phyloP scores from a whole-genome alignment of 2,888 invertebrate genomes.

The Oligia strigilis region DNA sequence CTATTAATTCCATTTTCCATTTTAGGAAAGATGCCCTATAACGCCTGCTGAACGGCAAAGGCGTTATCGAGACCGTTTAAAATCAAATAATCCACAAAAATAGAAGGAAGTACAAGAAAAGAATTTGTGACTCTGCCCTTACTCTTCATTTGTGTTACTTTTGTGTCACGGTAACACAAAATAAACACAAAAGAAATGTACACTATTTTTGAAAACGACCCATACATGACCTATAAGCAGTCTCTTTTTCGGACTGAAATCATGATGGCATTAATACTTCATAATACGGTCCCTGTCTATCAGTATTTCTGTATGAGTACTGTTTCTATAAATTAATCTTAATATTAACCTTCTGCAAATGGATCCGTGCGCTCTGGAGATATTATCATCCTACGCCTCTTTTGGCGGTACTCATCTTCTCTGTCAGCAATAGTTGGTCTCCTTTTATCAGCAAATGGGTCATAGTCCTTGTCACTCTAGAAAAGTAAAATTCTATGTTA shows the following conservation, averaged over 20 bases:
- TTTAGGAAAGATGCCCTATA: too few species aligned
- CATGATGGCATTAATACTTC: not conserved
- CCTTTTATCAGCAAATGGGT: conserved; percentile 98
- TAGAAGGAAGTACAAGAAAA: too few species aligned
- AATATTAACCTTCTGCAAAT: conserved; percentile 97
- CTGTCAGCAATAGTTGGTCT: conserved; percentile 98
- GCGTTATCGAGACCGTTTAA: too few species aligned
- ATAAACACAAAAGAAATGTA: too few species aligned
- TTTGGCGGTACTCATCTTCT: conserved; percentile 98
- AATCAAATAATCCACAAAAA: too few species aligned
- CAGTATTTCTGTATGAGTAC: not conserved
- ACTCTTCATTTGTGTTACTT: too few species aligned
- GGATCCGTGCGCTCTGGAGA: conserved; percentile 99
- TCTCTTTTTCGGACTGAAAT: not conserved
- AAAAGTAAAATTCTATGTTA: conserved; percentile 55
- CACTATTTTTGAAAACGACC: too few species aligned
- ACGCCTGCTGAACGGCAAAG: too few species aligned
- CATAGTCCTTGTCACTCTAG: conserved; percentile 97
- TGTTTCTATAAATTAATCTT: not conserved
- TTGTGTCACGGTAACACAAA: too few species aligned
- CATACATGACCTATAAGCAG: not conserved
- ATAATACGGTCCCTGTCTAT: not conserved
- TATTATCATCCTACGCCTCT: conserved; percentile 96
- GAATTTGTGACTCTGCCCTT: too few species aligned
- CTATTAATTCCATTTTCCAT: too few species aligned